phyloP scores from a whole-genome alignment of 64 coral and sea anemone species.

The Montipora foliosa region DNA sequence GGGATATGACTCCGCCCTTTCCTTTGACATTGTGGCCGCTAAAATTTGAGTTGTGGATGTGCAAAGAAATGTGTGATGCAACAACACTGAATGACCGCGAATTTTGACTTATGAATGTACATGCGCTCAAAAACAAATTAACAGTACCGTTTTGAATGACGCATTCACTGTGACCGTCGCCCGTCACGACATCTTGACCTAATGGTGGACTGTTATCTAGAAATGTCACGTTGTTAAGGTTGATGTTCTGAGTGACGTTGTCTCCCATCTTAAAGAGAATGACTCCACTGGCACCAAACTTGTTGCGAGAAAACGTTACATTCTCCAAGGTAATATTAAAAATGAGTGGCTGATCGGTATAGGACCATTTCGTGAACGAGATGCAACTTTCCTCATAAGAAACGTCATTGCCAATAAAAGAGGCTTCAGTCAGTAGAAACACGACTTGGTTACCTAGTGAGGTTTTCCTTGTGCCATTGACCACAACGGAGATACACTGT shows the following conservation, averaged over 20 bases:
- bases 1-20: not conserved
- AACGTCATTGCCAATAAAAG: too few species aligned
- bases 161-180: not conserved
- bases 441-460: too few species aligned
- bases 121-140: too few species aligned
- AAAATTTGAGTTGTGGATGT: slow-evolving; percentile 29
- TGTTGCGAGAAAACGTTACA: slow-evolving; percentile 25
- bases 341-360: not conserved
- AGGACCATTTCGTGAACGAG: too few species aligned
- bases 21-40: not conserved
- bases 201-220: not conserved
- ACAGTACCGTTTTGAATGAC: not conserved
- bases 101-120: not conserved
- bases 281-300: not conserved
- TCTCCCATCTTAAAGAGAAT: not conserved
- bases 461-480: too few species aligned
- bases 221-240: slow-evolving; percentile 16
- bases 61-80: slow-evolving; percentile 12
- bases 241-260: not conserved
- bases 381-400: too few species aligned
- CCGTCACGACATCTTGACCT: too few species aligned
- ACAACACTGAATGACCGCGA: not conserved
- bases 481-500: slow-evolving; percentile 6
- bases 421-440: too few species aligned
- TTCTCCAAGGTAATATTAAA: slow-evolving; percentile 23